Evolutionary conservation across 1,140 invertebrate species (phyloP).

Genomic region (Lepidurus packardi): DNA sequence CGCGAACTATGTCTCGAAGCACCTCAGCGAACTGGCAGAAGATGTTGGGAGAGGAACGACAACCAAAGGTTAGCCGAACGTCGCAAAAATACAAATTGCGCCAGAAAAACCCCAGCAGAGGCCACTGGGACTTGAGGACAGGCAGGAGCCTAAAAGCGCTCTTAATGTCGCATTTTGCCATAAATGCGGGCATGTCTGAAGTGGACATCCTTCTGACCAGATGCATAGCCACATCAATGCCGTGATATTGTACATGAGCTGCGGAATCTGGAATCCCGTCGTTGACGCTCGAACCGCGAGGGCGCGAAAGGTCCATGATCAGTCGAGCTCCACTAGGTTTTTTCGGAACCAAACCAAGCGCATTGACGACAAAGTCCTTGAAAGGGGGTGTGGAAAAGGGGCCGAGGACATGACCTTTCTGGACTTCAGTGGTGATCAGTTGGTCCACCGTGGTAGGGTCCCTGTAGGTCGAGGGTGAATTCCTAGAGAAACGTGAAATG

Average conservation of each 20-base stretch:
- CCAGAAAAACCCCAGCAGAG: neutral
- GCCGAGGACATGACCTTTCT: neutral
- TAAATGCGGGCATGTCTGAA: neutral
- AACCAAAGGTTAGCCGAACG: neutral
- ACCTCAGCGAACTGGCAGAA: neutral
- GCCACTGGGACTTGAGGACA: neutral
- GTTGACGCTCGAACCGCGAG: neutral
- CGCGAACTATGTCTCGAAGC: neutral
- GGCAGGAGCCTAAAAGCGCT: neutral
- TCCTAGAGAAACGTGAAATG: too few species aligned
- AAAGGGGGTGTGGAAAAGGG: constrained; percentile 9
- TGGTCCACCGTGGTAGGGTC: too few species aligned
- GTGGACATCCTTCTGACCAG: neutral
- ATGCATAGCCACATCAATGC: neutral
- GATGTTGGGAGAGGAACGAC: constrained; percentile 7
- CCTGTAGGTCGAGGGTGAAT: too few species aligned
- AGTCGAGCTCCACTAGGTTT: neutral
- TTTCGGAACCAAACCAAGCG: neutral
- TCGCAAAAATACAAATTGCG: neutral
- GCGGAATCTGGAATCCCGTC: neutral
- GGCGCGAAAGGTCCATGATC: constrained; percentile 1
- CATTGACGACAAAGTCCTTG: neutral
- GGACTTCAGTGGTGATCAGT: too few species aligned
- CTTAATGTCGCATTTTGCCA: neutral
- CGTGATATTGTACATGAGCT: neutral